Evolutionary conservation across 2,113 vertebrate genomes (phyloP).

Genomic region (Grantiella picta): DNA sequence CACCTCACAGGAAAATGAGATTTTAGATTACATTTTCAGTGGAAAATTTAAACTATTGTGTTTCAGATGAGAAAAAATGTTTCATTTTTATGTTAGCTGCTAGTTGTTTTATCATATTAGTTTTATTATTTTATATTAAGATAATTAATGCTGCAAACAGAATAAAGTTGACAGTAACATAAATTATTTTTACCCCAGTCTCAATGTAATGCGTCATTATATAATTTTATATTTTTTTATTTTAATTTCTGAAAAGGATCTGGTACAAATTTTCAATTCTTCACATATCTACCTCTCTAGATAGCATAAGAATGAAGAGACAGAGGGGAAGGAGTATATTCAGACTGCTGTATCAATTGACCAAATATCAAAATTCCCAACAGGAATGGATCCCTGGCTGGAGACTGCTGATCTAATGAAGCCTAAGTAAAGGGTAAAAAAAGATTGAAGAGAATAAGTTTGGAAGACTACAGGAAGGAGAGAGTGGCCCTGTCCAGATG

Average conservation of each 20-base stretch:
- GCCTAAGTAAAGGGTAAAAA: neutral
- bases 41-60: neutral
- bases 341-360: neutral
- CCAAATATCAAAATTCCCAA: neutral
- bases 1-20: neutral
- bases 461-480: neutral
- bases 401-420: neutral
- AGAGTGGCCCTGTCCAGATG: rapidly evolving
- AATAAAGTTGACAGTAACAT: neutral
- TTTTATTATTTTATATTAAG: neutral
- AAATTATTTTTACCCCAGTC: neutral
- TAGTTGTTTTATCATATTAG: neutral
- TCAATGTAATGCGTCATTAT: neutral
- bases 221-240: neutral
- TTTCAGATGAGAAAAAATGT: neutral
- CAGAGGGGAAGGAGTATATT: neutral
- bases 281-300: neutral
- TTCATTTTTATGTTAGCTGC: neutral
- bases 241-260: neutral
- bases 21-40: neutral
- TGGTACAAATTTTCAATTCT: neutral
- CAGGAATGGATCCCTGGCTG: neutral
- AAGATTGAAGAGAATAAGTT: neutral
- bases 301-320: neutral
- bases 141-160: neutral